A percentile compares a stretch with the other conserved stretches of the same genome.
These are phyloP conservation scores for Noctua comes DNA, from an alignment of 2,888 invertebrate genomes.

Conservation along the genomic window DNA sequence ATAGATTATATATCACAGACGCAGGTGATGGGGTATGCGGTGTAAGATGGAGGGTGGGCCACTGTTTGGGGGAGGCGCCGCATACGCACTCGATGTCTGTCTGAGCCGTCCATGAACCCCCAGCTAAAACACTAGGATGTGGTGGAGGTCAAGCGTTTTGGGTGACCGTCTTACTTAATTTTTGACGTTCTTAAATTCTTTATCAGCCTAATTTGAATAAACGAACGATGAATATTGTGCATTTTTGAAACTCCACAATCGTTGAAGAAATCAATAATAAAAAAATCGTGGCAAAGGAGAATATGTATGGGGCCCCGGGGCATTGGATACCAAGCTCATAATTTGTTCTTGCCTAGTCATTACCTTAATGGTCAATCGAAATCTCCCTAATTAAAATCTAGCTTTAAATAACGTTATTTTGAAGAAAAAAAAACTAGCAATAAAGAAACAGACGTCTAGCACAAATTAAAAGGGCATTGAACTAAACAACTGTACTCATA, in stretches of 20 bases:
- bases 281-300: not conserved
- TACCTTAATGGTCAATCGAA: constrained; percentile 19
- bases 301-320: not conserved
- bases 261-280: not conserved
- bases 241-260: not conserved
- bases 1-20: too few species aligned
- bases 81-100: too few species aligned
- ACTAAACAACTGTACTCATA: constrained; percentile 30
- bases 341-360: not conserved
- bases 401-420: constrained; percentile 12
- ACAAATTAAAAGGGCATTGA: constrained; percentile 55
- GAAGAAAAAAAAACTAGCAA: constrained; percentile 24
- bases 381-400: constrained; percentile 31
- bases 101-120: too few species aligned
- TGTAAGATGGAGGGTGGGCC: too few species aligned
- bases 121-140: too few species aligned
- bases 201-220: not conserved
- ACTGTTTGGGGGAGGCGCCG: too few species aligned
- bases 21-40: too few species aligned
- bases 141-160: not conserved
- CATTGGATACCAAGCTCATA: not conserved
- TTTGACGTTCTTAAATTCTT: not conserved
- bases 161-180: not conserved
- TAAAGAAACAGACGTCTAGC: constrained; percentile 28
- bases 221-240: not conserved